Evolutionary conservation across 1,140 invertebrate species (phyloP).

Genomic region (Zaprionus vittiger): DNA sequence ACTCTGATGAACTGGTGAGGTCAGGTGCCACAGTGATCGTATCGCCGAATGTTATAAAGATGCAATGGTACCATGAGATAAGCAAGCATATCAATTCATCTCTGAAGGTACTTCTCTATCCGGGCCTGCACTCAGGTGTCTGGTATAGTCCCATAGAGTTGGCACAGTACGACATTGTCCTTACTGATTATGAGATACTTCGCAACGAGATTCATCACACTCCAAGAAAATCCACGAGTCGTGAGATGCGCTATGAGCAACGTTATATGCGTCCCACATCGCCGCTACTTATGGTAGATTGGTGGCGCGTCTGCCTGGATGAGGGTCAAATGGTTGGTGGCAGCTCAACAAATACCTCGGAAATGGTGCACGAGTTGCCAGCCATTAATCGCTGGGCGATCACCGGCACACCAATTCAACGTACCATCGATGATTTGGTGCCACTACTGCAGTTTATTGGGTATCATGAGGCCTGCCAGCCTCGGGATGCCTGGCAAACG

Average conservation of each 20-base stretch:
- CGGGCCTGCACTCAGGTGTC: slow-evolving; percentile 85
- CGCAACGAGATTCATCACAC: slow-evolving; percentile 87
- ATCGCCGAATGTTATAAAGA: slow-evolving; percentile 88
- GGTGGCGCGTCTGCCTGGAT: slow-evolving; percentile 92
- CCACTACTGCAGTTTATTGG: slow-evolving; percentile 89
- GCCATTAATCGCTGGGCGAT: slow-evolving; percentile 91
- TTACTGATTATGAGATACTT: slow-evolving; percentile 90
- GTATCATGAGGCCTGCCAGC: slow-evolving; percentile 47
- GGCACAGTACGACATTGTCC: slow-evolving; percentile 89
- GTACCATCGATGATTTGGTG: slow-evolving; percentile 87
- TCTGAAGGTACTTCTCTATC: slow-evolving; percentile 86
- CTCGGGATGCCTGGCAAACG: slow-evolving; percentile 85
- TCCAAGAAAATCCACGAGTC: slow-evolving; percentile 56
- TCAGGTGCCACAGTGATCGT: slow-evolving; percentile 90
- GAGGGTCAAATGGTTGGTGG: slow-evolving; percentile 93
- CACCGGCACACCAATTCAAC: slow-evolving; percentile 91
- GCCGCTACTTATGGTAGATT: slow-evolving; percentile 89
- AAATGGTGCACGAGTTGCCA: slow-evolving; percentile 87
- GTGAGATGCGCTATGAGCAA: slow-evolving; percentile 59
- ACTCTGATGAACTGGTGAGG: slow-evolving; percentile 74
- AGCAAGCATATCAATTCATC: slow-evolving; percentile 86
- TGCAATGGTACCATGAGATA: slow-evolving; percentile 92
- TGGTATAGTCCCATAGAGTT: slow-evolving; percentile 89
- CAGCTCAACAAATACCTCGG: slow-evolving; percentile 79
- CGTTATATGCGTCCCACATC: slow-evolving; percentile 84